Conservation (phyloP, 2,113 vertebrate genomes). For the Neopipo cinnamomea region DNA sequence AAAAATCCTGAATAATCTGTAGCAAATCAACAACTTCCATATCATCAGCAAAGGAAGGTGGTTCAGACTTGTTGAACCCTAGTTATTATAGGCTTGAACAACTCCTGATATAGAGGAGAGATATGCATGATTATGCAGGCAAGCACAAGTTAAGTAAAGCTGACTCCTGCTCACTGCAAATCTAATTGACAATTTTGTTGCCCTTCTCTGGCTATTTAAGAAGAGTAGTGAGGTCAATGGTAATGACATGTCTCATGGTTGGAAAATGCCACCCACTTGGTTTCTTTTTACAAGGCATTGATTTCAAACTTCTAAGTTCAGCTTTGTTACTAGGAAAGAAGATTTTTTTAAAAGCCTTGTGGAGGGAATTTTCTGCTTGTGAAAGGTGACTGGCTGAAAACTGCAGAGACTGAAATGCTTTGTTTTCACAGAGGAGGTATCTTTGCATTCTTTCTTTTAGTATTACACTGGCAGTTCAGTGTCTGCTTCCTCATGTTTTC, state of each 20-base stretch:
- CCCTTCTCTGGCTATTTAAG: slow-evolving; percentile 78
- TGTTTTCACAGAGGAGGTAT: background rate
- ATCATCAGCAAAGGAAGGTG: slow-evolving; percentile 66
- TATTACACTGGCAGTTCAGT: background rate
- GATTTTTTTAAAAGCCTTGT: background rate
- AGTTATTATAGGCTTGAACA: slow-evolving; percentile 73
- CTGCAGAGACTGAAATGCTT: background rate
- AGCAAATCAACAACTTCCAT: slow-evolving; percentile 70
- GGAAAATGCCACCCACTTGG: slow-evolving; percentile 66
- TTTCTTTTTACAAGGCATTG: slow-evolving; percentile 69
- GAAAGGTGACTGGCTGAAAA: slow-evolving; percentile 15
- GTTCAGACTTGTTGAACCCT: slow-evolving; percentile 75
- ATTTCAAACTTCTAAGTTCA: slow-evolving; percentile 72
- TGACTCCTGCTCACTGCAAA: slow-evolving; percentile 62
- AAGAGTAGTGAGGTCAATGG: slow-evolving; percentile 77
- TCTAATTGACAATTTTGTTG: slow-evolving; percentile 81
- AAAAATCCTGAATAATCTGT: slow-evolving; percentile 60
- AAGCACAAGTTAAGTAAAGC: slow-evolving; percentile 65
- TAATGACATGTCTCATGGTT: slow-evolving; percentile 72
- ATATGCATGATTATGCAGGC: slow-evolving; percentile 75
- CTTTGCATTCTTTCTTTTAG: background rate
- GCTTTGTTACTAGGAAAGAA: slow-evolving; percentile 50
- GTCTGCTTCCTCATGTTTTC: background rate
- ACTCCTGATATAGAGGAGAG: slow-evolving; percentile 63
- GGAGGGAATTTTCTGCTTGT: slow-evolving; percentile 14